phyloP scores from a whole-genome alignment of 2,888 invertebrate species.

The Hirtodrosophila trivittata region DNA sequence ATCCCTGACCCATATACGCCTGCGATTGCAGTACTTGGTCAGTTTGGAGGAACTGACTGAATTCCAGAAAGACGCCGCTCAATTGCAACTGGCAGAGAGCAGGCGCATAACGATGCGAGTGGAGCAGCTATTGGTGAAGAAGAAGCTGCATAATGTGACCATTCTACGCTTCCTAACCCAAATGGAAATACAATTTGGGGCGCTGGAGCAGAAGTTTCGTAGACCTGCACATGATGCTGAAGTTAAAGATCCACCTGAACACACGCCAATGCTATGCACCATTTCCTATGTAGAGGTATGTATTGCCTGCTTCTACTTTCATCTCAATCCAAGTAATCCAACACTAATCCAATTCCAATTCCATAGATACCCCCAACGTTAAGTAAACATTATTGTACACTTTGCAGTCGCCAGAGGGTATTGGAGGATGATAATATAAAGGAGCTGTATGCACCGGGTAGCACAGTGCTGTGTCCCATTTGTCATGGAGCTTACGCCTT shows the following conservation, averaged over 20 bases:
- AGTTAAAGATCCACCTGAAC: background rate
- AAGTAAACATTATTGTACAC: constrained; percentile 67
- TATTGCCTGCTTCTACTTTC: background rate
- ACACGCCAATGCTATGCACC: constrained; percentile 63
- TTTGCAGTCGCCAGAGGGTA: constrained; percentile 67
- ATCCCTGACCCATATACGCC: constrained; percentile 60
- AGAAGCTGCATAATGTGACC: constrained; percentile 6
- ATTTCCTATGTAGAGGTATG: constrained; percentile 77
- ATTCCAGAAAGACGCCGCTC: constrained; percentile 70
- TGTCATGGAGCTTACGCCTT: constrained; percentile 49
- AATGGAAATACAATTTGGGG: constrained; percentile 37
- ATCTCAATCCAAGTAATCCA: background rate
- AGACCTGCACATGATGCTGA: background rate
- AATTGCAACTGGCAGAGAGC: constrained; percentile 47
- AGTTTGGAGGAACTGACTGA: constrained; percentile 22
- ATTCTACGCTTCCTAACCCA: constrained; percentile 18
- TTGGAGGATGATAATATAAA: constrained; percentile 59
- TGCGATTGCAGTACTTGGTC: constrained; percentile 61
- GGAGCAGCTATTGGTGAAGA: background rate
- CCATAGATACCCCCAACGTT: constrained; percentile 60
- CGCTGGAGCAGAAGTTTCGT: constrained; percentile 27
- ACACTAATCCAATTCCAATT: background rate
- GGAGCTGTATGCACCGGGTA: constrained; percentile 64
- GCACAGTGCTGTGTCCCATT: constrained; percentile 43
- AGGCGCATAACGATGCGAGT: constrained; percentile 15